Evolutionary conservation across 2,888 invertebrate species (phyloP), one percentile per base, ranked within the genome.

Genomic region (Epinotia bilunana): DNA sequence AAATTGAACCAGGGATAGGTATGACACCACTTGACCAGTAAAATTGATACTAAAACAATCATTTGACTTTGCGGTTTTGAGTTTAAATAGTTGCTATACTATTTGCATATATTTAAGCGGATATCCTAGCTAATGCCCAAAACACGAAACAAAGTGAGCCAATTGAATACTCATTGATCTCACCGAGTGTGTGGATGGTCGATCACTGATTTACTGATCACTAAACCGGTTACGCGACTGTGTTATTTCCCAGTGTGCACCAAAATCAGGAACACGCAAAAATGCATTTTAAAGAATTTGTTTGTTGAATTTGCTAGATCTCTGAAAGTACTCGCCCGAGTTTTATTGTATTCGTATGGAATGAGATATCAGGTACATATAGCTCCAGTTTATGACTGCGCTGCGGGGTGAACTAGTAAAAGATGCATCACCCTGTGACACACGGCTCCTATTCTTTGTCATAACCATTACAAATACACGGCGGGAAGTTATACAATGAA

Each of bases 401-500:
- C n/a, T n/a, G n/a, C n/a, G n/a, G n/a, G 49, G 49, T 1, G 0
- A n/a, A 13, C n/a, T 20, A 5, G 4, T 5, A 63, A 3, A 53
- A 64, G 16, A 49, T 49, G 28, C 9, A 49, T 23, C 23, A 28
- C 18, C 46, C 64, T 23, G 46, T 64, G 64, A n/a, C 49, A 64
- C 23, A 65, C 11, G 46, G 46, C 20, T 64, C 9, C 7, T 46
- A 6, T 28, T 64, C 20, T 63, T 49, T 49, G 49, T 9, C 68
- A 58, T 43, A n/a, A 58, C 20, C 23, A 28, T 28, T 2, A 68
- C n/a, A 58, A 57, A 68, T 43, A 33, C 9, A 57, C 18, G 68
- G 55, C 74, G 69, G 70, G 64, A 74, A 69, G 49, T 74, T 64
- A 33, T n/a, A 58, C 74, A 74, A 74, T 70, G 58, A 64, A 58